Evolutionary conservation across 2,113 vertebrate genomes (phyloP).

Genomic region (Leucopsar rothschildi): DNA sequence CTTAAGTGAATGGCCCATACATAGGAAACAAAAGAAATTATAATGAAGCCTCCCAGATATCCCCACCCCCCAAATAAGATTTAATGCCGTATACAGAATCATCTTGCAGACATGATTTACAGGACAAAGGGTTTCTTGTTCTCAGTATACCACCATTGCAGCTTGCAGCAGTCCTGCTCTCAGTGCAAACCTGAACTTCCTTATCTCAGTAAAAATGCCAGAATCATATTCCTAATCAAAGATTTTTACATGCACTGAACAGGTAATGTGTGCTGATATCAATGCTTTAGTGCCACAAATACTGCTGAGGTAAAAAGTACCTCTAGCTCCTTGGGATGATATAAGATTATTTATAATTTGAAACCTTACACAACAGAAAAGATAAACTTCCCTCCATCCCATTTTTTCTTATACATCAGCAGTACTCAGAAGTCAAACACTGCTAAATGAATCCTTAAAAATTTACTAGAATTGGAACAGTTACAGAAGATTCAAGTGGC

Average conservation of each 20-base stretch:
- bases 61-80: not conserved
- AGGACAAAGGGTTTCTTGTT: not conserved
- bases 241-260: not conserved
- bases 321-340: not conserved
- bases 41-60: not conserved
- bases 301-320: not conserved
- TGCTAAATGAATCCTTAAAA: not conserved
- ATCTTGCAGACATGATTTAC: not conserved
- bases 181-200: not conserved
- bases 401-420: not conserved
- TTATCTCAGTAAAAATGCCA: not conserved
- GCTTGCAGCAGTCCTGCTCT: not conserved
- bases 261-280: not conserved
- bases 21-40: not conserved
- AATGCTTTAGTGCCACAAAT: not conserved
- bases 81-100: not conserved
- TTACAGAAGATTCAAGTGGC: not conserved
- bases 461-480: not conserved
- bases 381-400: not conserved
- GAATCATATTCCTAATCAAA: not conserved
- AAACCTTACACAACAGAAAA: not conserved
- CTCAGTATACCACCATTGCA: not conserved
- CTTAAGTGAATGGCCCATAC: not conserved
- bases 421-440: not conserved
- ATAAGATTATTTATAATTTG: not conserved